phyloP scores from a whole-genome alignment of 2,888 invertebrate genomes.

The Blera fallax region DNA sequence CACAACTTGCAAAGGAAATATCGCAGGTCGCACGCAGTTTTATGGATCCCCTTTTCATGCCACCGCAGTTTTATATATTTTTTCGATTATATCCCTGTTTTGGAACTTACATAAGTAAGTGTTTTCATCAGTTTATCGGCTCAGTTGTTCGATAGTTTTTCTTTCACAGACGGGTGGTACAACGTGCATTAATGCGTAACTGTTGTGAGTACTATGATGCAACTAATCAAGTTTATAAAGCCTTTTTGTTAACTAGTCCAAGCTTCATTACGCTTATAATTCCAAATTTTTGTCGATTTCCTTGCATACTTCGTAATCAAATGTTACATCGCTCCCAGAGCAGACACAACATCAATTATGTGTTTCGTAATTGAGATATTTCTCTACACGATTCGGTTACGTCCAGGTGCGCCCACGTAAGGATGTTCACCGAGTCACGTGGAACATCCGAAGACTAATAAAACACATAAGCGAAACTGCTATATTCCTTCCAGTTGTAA shows the following conservation, averaged over 20 bases:
- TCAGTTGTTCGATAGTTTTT: too few species aligned
- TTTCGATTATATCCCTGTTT: too few species aligned
- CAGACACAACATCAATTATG: slow-evolving; percentile 22
- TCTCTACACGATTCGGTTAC: background rate
- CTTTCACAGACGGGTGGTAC: too few species aligned
- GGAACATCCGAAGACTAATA: slow-evolving; percentile 47
- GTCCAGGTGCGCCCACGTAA: slow-evolving; percentile 27
- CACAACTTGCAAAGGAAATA: too few species aligned
- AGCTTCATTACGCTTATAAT: slow-evolving; percentile 3
- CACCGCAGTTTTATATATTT: too few species aligned
- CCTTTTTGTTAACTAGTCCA: background rate
- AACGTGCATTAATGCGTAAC: too few species aligned
- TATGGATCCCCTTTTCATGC: too few species aligned
- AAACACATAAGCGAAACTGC: slow-evolving; percentile 26
- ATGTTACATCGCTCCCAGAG: background rate
- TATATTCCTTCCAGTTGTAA: background rate
- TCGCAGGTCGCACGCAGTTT: too few species aligned
- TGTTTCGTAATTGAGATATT: slow-evolving; percentile 40
- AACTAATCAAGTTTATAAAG: too few species aligned
- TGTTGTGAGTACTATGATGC: too few species aligned
- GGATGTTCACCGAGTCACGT: slow-evolving; percentile 29
- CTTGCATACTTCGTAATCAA: background rate
- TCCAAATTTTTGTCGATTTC: slow-evolving; percentile 17
- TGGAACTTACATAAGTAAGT: too few species aligned
- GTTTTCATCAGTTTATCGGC: too few species aligned